phyloP scores from a whole-genome alignment of 2,888 invertebrate genomes.

The Drosophila parthenogenetica region DNA sequence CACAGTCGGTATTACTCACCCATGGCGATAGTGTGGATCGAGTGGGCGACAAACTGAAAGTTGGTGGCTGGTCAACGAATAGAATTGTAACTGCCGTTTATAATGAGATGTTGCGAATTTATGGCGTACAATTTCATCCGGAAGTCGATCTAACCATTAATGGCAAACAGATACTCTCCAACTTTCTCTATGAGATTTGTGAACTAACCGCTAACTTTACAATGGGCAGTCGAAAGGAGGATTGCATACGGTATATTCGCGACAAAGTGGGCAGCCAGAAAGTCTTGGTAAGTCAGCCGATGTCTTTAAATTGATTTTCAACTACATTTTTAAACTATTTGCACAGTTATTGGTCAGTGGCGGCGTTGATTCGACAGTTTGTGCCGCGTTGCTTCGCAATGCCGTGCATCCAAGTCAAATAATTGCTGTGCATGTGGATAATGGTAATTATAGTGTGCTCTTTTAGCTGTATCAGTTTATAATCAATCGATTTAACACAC shows the following conservation, averaged over 20 bases:
- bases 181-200: slow-evolving; percentile 97
- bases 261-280: slow-evolving; percentile 96
- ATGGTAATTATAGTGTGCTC: slow-evolving; percentile 87
- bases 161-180: slow-evolving; percentile 95
- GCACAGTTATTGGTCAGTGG: slow-evolving; percentile 95
- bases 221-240: slow-evolving; percentile 93
- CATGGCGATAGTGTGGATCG: slow-evolving; percentile 98
- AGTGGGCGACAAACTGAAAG: slow-evolving; percentile 94
- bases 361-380: slow-evolving; percentile 99
- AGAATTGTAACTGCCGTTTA: slow-evolving; percentile 95
- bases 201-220: slow-evolving; percentile 95
- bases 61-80: slow-evolving; percentile 92
- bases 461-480: not conserved
- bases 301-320: not conserved
- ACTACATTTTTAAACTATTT: not conserved
- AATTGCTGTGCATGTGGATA: slow-evolving; percentile 98
- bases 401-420: slow-evolving; percentile 96
- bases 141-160: slow-evolving; percentile 98
- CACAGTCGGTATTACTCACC: slow-evolving; percentile 96
- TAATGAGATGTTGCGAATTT: slow-evolving; percentile 94
- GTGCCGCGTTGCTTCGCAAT: slow-evolving; percentile 96
- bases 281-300: slow-evolving; percentile 89
- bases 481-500: not conserved
- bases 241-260: slow-evolving; percentile 96
- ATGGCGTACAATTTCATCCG: slow-evolving; percentile 99